Percentiles rank a stretch among this genome's conserved stretches.
phyloP scores from a whole-genome alignment of 2,888 invertebrate species.

The Eurytoma adleriae region DNA sequence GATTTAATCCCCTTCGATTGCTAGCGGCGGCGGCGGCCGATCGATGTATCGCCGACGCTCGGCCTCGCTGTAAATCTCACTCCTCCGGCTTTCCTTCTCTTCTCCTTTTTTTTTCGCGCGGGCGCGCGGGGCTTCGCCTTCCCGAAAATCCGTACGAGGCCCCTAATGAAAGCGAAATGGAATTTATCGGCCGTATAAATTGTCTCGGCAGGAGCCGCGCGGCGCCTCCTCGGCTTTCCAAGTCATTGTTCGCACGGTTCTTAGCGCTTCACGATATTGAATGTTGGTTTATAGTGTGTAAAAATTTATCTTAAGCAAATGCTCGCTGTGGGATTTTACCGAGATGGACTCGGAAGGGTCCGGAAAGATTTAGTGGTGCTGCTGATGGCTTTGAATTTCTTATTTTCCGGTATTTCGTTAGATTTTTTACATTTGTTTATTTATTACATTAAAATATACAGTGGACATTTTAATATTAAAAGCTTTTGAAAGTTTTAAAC shows the following conservation, averaged over 20 bases:
- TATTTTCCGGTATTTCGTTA: no score
- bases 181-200: conserved; percentile 52
- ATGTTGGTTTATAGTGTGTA: no score
- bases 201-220: conserved; percentile 14
- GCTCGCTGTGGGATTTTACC: neutral
- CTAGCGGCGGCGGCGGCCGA: neutral
- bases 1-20: conserved; percentile 33
- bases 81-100: neutral
- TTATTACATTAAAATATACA: no score
- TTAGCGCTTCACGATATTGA: neutral
- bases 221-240: neutral
- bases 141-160: conserved; percentile 39
- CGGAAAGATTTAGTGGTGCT: neutral
- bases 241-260: neutral
- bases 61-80: conserved; percentile 28
- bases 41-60: neutral
- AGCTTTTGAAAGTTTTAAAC: no score
- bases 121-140: neutral
- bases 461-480: no score
- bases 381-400: no score
- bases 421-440: no score
- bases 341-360: neutral
- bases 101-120: neutral
- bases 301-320: no score
- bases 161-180: conserved; percentile 51